Conservation (phyloP, 2,797 vertebrate species). For the Podarcis siculus region DNA sequence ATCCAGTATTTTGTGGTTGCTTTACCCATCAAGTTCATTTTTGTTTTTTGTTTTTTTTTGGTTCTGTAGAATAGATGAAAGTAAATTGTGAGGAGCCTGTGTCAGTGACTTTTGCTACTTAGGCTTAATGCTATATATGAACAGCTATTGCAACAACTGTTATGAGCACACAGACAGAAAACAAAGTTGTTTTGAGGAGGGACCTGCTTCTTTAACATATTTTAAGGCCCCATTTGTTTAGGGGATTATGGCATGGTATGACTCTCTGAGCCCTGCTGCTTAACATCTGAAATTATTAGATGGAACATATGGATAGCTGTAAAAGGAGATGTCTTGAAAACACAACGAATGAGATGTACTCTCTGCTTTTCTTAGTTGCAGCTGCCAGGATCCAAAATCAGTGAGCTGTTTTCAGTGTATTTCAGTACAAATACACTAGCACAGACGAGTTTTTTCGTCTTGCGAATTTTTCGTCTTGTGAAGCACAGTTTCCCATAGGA, state of each 20-base stretch:
- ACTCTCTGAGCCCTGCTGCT: background rate
- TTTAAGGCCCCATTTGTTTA: background rate
- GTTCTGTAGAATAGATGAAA: background rate
- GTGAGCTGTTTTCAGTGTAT: background rate
- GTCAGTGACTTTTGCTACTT: background rate
- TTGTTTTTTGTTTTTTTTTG: too few relatives aligned
- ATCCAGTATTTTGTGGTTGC: conserved; percentile 19
- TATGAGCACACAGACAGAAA: background rate
- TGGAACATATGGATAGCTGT: background rate
- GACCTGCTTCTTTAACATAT: background rate
- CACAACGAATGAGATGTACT: background rate
- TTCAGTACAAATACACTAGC: background rate
- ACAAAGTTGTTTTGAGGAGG: background rate
- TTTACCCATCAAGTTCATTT: background rate
- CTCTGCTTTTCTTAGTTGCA: conserved; percentile 17
- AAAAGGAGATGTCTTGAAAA: background rate
- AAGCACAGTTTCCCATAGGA: too few relatives aligned
- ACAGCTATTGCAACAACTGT: background rate
- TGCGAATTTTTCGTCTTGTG: too few relatives aligned
- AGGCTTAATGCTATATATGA: background rate
- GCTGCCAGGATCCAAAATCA: background rate
- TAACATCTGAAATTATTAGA: conserved; percentile 11
- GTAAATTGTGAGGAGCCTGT: too few relatives aligned
- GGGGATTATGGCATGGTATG: background rate
- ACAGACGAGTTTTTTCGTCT: too few relatives aligned